These are phyloP conservation scores for Allacma fusca DNA, from an alignment of 2,888 invertebrate genomes.

Conservation along the genomic window DNA sequence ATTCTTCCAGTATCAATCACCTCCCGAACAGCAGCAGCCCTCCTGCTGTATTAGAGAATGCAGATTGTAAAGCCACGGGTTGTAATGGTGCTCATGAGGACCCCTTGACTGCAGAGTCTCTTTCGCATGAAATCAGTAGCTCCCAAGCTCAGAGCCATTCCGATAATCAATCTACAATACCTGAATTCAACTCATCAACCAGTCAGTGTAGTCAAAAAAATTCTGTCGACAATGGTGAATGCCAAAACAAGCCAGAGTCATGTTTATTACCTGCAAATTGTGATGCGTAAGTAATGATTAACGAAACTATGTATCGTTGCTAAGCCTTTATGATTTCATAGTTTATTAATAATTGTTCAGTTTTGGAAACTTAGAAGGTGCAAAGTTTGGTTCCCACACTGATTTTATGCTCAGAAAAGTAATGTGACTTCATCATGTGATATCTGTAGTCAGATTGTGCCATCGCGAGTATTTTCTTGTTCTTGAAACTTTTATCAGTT, in stretches of 20 bases:
- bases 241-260: conserved; percentile 4
- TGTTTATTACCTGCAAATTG: background rate
- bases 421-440: too few species aligned
- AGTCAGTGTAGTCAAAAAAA: conserved; percentile 27
- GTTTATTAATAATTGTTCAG: too few species aligned
- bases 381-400: too few species aligned
- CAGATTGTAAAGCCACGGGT: background rate
- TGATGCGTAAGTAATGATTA: conserved; percentile 13
- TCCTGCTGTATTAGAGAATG: too few species aligned
- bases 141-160: background rate
- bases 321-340: too few species aligned
- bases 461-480: too few species aligned
- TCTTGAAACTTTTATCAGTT: too few species aligned
- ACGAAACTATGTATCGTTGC: too few species aligned
- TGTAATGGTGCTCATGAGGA: conserved; percentile 43
- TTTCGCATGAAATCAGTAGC: background rate
- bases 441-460: too few species aligned
- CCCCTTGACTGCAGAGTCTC: background rate
- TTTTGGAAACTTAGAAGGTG: background rate
- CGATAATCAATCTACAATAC: conserved; percentile 5
- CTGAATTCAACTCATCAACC: conserved; percentile 9
- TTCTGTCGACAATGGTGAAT: background rate
- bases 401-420: too few species aligned
- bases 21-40: too few species aligned
- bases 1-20: too few species aligned